phyloP scores from a whole-genome alignment of 2,888 invertebrate species.

The Pantelozetes paolii region DNA sequence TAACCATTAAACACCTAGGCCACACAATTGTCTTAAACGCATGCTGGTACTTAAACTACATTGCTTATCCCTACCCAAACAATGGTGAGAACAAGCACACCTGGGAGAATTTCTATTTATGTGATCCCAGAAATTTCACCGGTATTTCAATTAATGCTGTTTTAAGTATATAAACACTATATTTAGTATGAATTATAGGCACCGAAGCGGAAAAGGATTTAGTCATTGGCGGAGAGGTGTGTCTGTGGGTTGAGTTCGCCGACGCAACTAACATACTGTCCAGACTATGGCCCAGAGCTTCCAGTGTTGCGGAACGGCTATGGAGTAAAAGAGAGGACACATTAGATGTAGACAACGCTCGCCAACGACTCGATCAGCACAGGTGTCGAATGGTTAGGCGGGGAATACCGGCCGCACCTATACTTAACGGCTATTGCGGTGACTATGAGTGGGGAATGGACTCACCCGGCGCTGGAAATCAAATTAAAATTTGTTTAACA shows the following conservation, averaged over 20 bases:
- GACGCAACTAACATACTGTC: conserved; percentile 63
- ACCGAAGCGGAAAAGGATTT: conserved; percentile 59
- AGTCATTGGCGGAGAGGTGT: conserved; percentile 76
- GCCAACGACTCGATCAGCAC: conserved; percentile 50
- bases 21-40: conserved; percentile 68
- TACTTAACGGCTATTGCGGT: conserved; percentile 51
- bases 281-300: conserved; percentile 73
- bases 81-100: no score
- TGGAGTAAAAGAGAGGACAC: conserved; percentile 61
- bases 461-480: no score
- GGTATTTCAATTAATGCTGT: conserved; percentile 17
- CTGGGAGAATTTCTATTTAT: conserved; percentile 63
- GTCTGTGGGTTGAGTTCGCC: conserved; percentile 85
- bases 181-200: not conserved
- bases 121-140: conserved; percentile 49
- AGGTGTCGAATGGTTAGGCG: conserved; percentile 65
- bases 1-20: conserved; percentile 54
- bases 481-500: no score
- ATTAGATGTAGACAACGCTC: conserved; percentile 56
- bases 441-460: conserved; percentile 48
- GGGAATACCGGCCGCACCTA: conserved; percentile 51
- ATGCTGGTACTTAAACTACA: conserved; percentile 81
- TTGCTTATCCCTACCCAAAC: conserved; percentile 61
- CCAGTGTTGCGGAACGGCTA: conserved; percentile 76
- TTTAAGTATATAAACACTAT: not conserved